These are phyloP conservation scores for Drosophila birchii DNA, from an alignment of 2,888 invertebrate genomes.

Conservation along the genomic window DNA sequence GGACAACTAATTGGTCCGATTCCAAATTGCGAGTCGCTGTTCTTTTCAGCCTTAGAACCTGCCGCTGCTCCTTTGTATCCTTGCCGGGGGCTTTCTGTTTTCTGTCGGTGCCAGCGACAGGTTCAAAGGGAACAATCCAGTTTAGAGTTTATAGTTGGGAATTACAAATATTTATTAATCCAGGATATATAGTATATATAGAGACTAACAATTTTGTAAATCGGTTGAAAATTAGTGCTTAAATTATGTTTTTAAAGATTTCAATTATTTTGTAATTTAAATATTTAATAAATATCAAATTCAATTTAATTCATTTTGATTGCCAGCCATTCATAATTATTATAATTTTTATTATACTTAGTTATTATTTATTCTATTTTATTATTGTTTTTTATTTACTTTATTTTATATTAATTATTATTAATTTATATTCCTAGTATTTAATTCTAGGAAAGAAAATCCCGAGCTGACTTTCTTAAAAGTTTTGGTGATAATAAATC, in stretches of 20 bases:
- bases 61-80: slow-evolving; percentile 37
- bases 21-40: slow-evolving; percentile 57
- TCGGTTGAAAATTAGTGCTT: neutral
- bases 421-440: neutral
- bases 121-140: slow-evolving; percentile 22
- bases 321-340: neutral
- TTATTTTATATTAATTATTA: too few relatives aligned
- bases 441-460: neutral
- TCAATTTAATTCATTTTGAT: too few relatives aligned
- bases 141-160: neutral
- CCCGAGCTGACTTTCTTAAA: neutral
- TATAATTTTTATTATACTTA: too few relatives aligned
- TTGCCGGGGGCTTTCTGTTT: slow-evolving; percentile 8
- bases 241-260: neutral
- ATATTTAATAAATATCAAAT: too few relatives aligned
- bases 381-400: too few relatives aligned
- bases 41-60: slow-evolving; percentile 38
- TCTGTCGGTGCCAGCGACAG: slow-evolving; percentile 32
- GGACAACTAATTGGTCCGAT: slow-evolving; percentile 62
- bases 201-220: neutral
- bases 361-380: too few relatives aligned
- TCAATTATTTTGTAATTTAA: neutral
- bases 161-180: neutral
- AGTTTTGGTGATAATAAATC: neutral
- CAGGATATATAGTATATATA: neutral